Percentiles rank a stretch among this genome's conserved stretches.
phyloP scores from a whole-genome alignment of 1,140 invertebrate genomes.

The Drosophila lowei region DNA sequence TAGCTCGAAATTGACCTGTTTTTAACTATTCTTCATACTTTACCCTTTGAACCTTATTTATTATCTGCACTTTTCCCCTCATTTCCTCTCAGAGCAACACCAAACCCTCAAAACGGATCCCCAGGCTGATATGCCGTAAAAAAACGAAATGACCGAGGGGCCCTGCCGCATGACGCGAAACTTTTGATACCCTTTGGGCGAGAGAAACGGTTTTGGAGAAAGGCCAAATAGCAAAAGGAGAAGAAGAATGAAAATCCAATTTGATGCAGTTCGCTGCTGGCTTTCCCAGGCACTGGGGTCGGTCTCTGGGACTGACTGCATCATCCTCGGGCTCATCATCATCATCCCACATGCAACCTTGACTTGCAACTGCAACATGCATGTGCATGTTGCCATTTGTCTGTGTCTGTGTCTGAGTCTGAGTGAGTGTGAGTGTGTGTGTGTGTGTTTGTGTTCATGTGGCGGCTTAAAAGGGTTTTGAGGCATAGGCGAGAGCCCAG shows the following conservation, averaged over 20 bases:
- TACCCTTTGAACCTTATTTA: too few relatives aligned
- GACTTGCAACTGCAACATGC: constrained; percentile 31
- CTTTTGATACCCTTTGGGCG: too few relatives aligned
- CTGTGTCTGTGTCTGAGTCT: constrained; percentile 1
- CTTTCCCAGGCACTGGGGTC: constrained; percentile 27
- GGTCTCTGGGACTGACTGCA: too few relatives aligned
- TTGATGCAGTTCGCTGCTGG: constrained; percentile 43
- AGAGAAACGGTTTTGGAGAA: background rate
- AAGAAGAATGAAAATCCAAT: constrained; percentile 38
- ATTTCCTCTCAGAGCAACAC: too few relatives aligned
- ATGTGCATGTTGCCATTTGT: background rate
- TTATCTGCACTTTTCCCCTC: too few relatives aligned
- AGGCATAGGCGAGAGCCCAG: constrained; percentile 28
- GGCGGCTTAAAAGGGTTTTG: constrained; percentile 30
- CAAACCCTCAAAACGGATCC: too few relatives aligned
- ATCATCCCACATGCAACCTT: constrained; percentile 41
- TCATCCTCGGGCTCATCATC: constrained; percentile 17
- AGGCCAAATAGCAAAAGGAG: background rate
- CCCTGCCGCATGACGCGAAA: too few relatives aligned
- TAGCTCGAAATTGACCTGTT: too few relatives aligned
- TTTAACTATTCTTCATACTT: too few relatives aligned
- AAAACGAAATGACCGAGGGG: too few relatives aligned
- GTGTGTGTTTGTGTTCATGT: constrained; percentile 3
- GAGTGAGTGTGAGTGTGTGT: background rate
- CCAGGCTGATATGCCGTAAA: too few relatives aligned